Conservation (phyloP, 2,113 vertebrate species). For the Toxostoma redivivum region DNA sequence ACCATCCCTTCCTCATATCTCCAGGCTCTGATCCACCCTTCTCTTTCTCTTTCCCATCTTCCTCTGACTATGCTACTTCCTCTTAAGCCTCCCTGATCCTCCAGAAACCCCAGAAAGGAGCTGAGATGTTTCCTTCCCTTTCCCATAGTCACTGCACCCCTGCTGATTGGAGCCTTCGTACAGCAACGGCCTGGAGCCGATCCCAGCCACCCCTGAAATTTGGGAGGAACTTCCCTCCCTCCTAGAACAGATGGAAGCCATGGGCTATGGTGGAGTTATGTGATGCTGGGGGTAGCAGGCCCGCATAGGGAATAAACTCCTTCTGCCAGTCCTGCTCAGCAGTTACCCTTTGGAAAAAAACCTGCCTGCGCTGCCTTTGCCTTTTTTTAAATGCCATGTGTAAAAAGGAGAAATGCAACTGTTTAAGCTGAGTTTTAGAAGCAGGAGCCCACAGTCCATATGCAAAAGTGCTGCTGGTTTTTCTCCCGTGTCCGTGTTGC, state of each 20-base stretch:
- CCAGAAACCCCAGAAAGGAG: not conserved
- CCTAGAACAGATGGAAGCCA: not conserved
- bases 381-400: not conserved
- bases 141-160: not conserved
- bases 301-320: not conserved
- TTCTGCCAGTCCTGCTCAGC: not conserved
- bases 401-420: not conserved
- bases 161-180: not conserved
- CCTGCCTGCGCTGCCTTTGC: not conserved
- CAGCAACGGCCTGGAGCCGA: not conserved
- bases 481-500: rapidly evolving
- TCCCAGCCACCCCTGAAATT: not conserved
- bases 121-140: not conserved
- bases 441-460: not conserved
- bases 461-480: not conserved
- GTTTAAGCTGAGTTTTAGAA: not conserved
- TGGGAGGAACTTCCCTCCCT: not conserved
- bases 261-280: rapidly evolving
- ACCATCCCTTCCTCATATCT: not conserved
- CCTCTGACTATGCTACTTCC: rapidly evolving
- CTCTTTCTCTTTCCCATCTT: not conserved
- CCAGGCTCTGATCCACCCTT: not conserved
- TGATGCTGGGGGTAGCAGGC: not conserved
- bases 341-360: not conserved
- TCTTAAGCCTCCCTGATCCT: not conserved